Evolutionary conservation across 2,797 vertebrate species (phyloP).

Genomic region (Ctenosaura bakeri): DNA sequence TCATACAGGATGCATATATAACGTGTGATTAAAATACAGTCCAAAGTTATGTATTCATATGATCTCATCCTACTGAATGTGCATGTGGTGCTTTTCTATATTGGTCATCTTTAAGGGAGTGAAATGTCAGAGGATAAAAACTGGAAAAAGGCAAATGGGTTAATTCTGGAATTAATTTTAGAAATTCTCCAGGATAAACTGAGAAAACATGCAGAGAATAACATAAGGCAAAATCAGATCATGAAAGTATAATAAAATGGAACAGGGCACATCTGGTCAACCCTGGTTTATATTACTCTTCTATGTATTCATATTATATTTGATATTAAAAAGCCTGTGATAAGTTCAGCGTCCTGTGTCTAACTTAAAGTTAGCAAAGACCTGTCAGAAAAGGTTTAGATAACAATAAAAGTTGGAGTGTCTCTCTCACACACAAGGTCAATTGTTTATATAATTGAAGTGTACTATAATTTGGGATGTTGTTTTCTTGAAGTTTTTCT

Average conservation of each 20-base stretch:
- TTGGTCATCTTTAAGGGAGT: not conserved
- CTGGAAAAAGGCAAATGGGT: not conserved
- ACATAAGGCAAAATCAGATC: not conserved
- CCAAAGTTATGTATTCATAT: not conserved
- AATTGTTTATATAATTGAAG: not conserved
- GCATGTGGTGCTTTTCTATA: not conserved
- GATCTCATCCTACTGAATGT: not conserved
- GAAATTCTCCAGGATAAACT: slow-evolving; percentile 1
- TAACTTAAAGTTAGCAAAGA: not conserved
- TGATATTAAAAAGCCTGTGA: not conserved
- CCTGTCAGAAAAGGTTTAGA: not conserved
- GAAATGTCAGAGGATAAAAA: not conserved
- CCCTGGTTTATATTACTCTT: not conserved
- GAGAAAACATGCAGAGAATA: not conserved
- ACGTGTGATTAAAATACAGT: not conserved
- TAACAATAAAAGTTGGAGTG: not conserved
- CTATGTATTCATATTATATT: not conserved
- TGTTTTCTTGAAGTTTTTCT: not conserved
- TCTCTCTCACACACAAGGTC: not conserved
- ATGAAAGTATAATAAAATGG: not conserved
- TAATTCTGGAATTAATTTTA: not conserved
- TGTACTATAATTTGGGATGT: not conserved
- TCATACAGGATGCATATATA: not conserved
- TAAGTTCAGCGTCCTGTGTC: not conserved
- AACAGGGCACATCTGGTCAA: not conserved